Conservation (phyloP, 2,113 vertebrate genomes). For the Lepus timidus region DNA sequence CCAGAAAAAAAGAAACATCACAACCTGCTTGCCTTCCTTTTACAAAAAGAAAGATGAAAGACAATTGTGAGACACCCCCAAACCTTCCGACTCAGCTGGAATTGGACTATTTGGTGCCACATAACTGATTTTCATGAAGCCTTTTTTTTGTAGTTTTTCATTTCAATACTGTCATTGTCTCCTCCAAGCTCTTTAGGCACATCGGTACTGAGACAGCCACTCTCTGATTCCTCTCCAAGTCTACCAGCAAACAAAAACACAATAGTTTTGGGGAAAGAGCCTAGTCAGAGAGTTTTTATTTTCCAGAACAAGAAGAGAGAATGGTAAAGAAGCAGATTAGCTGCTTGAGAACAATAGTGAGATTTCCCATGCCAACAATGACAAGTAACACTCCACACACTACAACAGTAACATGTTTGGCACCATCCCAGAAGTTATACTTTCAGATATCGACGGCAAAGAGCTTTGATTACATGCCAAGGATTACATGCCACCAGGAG, state of each 20-base stretch:
- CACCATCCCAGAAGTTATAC: neutral
- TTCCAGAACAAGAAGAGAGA: neutral
- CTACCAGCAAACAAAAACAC: neutral
- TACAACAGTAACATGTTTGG: neutral
- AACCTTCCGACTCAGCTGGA: neutral
- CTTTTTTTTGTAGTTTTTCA: neutral
- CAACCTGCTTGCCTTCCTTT: neutral
- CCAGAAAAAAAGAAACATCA: conserved; percentile 56
- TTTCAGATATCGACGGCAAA: neutral
- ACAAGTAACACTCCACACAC: neutral
- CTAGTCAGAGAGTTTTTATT: neutral
- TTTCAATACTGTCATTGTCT: conserved; percentile 4
- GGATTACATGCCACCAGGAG: neutral
- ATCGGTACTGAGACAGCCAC: neutral
- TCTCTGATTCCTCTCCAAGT: conserved; percentile 5
- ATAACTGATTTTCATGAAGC: neutral
- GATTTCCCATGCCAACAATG: neutral
- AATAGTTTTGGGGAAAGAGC: conserved; percentile 12
- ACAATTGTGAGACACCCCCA: neutral
- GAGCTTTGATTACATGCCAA: neutral
- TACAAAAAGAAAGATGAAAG: conserved; percentile 34
- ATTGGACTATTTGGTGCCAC: neutral
- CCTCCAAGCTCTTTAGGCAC: neutral
- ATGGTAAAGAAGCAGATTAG: neutral
- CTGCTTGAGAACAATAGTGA: neutral